A percentile compares a stretch with the other conserved stretches of the same genome.
These are phyloP conservation scores for Sericinus montela DNA, from an alignment of 2,888 invertebrate genomes.

Conservation along the genomic window DNA sequence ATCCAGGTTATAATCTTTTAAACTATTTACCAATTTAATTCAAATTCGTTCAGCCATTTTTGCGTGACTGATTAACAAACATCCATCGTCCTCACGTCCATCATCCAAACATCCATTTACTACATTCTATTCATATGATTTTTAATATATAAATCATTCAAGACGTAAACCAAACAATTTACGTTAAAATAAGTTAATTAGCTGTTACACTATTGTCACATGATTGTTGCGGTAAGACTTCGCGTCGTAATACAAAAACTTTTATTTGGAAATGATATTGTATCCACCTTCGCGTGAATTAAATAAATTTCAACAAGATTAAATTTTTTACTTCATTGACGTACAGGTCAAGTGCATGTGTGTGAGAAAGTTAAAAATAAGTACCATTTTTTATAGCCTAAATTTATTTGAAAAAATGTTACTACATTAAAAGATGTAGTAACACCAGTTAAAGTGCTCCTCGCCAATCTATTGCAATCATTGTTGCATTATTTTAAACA, in stretches of 20 bases:
- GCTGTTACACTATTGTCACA: slow-evolving; percentile 11
- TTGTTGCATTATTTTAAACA: not conserved
- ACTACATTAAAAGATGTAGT: not conserved
- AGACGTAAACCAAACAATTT: slow-evolving; percentile 9
- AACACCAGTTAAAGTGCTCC: not conserved
- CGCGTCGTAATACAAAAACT: slow-evolving; percentile 4
- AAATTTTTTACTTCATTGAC: not conserved
- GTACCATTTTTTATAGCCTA: not conserved
- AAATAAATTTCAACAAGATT: slow-evolving; percentile 1
- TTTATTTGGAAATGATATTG: slow-evolving; percentile 9
- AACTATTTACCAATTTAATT: no score
- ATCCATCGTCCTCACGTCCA: no score
- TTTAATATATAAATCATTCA: not conserved
- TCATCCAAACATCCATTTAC: no score
- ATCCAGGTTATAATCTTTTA: no score
- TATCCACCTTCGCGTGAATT: slow-evolving; percentile 1
- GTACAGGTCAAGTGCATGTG: slow-evolving; percentile 1
- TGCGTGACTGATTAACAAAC: no score
- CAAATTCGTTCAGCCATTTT: no score
- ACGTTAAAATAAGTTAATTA: slow-evolving; percentile 1
- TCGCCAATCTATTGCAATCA: slow-evolving; percentile 10
- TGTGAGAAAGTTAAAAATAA: not conserved
- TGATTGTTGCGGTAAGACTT: slow-evolving; percentile 13
- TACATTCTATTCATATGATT: no score
- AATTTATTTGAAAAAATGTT: not conserved